Evolutionary conservation across 2,797 vertebrate genomes (phyloP).

Genomic region (Pangasius krempfi): DNA sequence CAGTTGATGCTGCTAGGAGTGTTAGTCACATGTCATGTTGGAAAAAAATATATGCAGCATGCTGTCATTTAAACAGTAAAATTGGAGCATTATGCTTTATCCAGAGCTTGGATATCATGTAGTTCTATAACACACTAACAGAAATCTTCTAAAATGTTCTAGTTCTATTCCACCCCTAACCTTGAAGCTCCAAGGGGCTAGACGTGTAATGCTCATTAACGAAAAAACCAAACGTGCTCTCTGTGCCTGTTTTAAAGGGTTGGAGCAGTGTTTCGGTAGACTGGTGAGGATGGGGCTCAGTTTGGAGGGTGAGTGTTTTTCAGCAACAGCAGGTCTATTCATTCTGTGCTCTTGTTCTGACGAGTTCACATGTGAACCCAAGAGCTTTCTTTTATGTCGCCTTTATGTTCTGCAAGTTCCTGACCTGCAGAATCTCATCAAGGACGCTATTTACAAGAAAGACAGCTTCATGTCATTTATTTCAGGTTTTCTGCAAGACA

Average conservation of each 20-base stretch:
- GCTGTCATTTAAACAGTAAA: slow-evolving; percentile 3
- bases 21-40: slow-evolving; percentile 20
- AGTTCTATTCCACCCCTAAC: neutral
- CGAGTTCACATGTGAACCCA: slow-evolving; percentile 35
- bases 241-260: neutral
- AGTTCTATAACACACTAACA: neutral
- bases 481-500: neutral
- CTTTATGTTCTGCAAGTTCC: slow-evolving; percentile 25
- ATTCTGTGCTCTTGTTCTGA: slow-evolving; percentile 38
- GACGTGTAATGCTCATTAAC: slow-evolving; percentile 47
- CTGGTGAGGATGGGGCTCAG: slow-evolving; percentile 48
- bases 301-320: slow-evolving; percentile 58
- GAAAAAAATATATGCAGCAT: neutral
- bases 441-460: slow-evolving; percentile 1
- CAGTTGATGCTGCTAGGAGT: neutral
- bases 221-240: neutral
- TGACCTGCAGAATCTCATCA: slow-evolving; percentile 5
- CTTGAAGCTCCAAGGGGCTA: slow-evolving; percentile 48
- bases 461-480: neutral
- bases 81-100: neutral
- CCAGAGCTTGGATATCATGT: no score
- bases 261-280: neutral
- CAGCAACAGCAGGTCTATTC: slow-evolving; percentile 48
- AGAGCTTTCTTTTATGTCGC: slow-evolving; percentile 37
- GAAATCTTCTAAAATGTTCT: neutral